Evolutionary conservation across 2,797 vertebrate genomes (phyloP).

Genomic region (Microctenopoma lineatum): DNA sequence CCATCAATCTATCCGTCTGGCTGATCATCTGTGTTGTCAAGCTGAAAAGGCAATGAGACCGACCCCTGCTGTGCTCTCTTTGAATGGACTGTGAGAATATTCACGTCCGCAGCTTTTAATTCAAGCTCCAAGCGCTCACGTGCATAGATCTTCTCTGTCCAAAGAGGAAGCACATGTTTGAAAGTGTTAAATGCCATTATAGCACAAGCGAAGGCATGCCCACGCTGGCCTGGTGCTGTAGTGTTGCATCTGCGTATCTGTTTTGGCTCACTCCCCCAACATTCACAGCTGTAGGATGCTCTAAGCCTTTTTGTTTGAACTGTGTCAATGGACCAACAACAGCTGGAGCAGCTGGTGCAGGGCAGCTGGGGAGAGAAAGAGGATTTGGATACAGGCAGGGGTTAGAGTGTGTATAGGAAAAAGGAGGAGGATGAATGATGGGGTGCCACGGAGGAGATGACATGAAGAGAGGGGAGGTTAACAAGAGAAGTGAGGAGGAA

Average conservation of each 20-base stretch:
- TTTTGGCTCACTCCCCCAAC: slow-evolving; percentile 59
- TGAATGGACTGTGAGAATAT: slow-evolving; percentile 57
- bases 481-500: slow-evolving; percentile 54
- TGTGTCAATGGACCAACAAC: slow-evolving; percentile 78
- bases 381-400: slow-evolving; percentile 68
- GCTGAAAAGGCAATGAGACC: slow-evolving; percentile 71
- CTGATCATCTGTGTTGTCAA: slow-evolving; percentile 77
- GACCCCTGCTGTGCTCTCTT: slow-evolving; percentile 55
- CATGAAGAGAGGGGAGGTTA: slow-evolving; percentile 60
- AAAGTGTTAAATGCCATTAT: slow-evolving; percentile 32
- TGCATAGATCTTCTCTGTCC: neutral
- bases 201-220: slow-evolving; percentile 30
- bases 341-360: slow-evolving; percentile 74
- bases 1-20: slow-evolving; percentile 75
- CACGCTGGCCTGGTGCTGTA: slow-evolving; percentile 21
- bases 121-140: neutral
- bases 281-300: slow-evolving; percentile 73
- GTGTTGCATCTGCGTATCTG: slow-evolving; percentile 51
- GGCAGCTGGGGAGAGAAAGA: slow-evolving; percentile 74
- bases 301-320: slow-evolving; percentile 77
- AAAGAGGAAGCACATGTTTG: slow-evolving; percentile 15
- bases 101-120: slow-evolving; percentile 45
- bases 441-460: slow-evolving; percentile 47
- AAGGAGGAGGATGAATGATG: slow-evolving; percentile 57
- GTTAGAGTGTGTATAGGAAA: slow-evolving; percentile 59